Evolutionary conservation across 1,140 invertebrate species (phyloP).

Genomic region (Neocloeon triangulifer): DNA sequence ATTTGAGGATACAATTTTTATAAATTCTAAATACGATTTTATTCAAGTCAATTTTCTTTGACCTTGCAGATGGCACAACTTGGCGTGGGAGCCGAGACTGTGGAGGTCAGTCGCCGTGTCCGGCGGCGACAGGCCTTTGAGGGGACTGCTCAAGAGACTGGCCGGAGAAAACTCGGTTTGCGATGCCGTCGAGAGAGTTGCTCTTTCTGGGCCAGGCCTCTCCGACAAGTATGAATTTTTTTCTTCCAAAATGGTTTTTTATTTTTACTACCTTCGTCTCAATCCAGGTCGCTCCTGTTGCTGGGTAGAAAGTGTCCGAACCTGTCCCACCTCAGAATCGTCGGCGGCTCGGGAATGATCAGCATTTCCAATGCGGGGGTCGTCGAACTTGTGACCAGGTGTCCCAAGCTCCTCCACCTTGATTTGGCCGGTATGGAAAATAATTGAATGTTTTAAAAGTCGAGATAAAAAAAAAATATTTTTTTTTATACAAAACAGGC

Average conservation of each 20-base stretch:
- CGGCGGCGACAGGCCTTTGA: conserved; percentile 42
- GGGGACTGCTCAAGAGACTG: conserved; percentile 32
- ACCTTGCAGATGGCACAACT: conserved; percentile 62
- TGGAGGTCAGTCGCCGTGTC: conserved; percentile 45
- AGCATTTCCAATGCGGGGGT: conserved; percentile 41
- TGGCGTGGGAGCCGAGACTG: conserved; percentile 56
- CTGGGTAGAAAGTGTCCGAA: conserved; percentile 47
- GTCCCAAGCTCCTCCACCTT: conserved; percentile 11
- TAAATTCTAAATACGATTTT: too few relatives aligned
- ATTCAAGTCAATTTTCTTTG: too few relatives aligned
- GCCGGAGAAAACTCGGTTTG: conserved; percentile 25
- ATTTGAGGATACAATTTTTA: too few relatives aligned
- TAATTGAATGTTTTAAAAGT: too few relatives aligned
- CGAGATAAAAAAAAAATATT: too few relatives aligned
- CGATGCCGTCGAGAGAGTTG: conserved; percentile 32
- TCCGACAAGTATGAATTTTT: conserved; percentile 57
- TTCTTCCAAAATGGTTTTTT: too few relatives aligned
- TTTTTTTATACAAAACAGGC: conserved; percentile 14
- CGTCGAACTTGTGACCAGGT: conserved; percentile 35
- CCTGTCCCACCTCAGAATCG: conserved; percentile 42
- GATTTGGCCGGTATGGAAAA: background rate
- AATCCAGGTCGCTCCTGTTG: conserved; percentile 32
- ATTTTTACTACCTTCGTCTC: too few relatives aligned
- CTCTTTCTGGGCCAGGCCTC: conserved; percentile 48
- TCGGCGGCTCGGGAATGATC: conserved; percentile 38